These are phyloP conservation scores for Oryctolagus cuniculus DNA, from an alignment of 2,113 vertebrate genomes.

Conservation along the genomic window mOryCun1.1 NC_091432.1:96135001-96135500, in stretches of 20 bases:
- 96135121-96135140: neutral
- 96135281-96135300: neutral
- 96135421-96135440: neutral
- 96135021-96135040: neutral
- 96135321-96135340: neutral
- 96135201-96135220: neutral
- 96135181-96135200: neutral
- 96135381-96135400: neutral
- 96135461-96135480: neutral
- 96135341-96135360: neutral
- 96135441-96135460: neutral
- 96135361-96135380: neutral
- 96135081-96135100: neutral
- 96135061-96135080: neutral
- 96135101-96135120: neutral
- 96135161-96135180: neutral
- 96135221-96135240: neutral
- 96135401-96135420: neutral
- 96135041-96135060: neutral
- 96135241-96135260: neutral
- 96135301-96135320: neutral
- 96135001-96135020: neutral
- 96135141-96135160: neutral
- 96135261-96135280: neutral
- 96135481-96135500: neutral